A percentile compares a stretch with the other conserved stretches of the same genome.
Conservation (phyloP, 2,888 invertebrate genomes). For the Candidula unifasciata region DNA sequence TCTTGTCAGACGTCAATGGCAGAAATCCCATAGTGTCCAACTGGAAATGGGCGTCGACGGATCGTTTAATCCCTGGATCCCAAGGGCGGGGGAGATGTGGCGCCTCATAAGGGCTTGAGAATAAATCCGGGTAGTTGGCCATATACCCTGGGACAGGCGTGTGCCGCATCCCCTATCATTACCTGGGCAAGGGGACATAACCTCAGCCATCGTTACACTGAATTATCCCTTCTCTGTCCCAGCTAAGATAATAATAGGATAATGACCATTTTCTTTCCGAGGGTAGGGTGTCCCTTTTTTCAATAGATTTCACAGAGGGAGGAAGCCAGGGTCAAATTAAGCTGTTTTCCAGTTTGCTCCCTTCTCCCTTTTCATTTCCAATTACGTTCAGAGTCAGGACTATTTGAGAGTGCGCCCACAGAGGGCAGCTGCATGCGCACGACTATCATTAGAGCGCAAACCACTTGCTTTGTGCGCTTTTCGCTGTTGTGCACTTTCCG, state of each 20-base stretch:
- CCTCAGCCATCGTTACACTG: slow-evolving; percentile 49
- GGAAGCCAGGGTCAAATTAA: slow-evolving; percentile 40
- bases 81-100: slow-evolving; percentile 11
- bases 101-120: slow-evolving; percentile 43
- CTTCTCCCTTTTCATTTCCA: slow-evolving; percentile 44
- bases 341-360: slow-evolving; percentile 47
- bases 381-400: slow-evolving; percentile 42
- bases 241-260: slow-evolving; percentile 43
- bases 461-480: slow-evolving; percentile 44
- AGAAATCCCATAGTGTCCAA: slow-evolving; percentile 4
- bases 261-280: slow-evolving; percentile 37
- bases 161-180: slow-evolving; percentile 47
- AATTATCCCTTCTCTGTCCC: slow-evolving; percentile 43
- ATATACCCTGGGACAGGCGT: slow-evolving; percentile 41
- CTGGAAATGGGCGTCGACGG: slow-evolving; percentile 39
- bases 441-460: slow-evolving; percentile 37
- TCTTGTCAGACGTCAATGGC: not conserved
- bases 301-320: slow-evolving; percentile 34
- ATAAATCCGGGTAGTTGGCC: slow-evolving; percentile 46
- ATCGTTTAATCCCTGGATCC: slow-evolving; percentile 33
- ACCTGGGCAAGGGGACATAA: slow-evolving; percentile 47
- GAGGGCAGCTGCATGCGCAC: slow-evolving; percentile 30
- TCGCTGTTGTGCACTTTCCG: slow-evolving; percentile 33
- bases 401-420: slow-evolving; percentile 6
- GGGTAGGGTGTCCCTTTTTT: slow-evolving; percentile 16